A percentile compares a stretch with the other conserved stretches of the same genome.
phyloP scores from a whole-genome alignment of 2,113 vertebrate genomes.

The Catharus bicknelli region DNA sequence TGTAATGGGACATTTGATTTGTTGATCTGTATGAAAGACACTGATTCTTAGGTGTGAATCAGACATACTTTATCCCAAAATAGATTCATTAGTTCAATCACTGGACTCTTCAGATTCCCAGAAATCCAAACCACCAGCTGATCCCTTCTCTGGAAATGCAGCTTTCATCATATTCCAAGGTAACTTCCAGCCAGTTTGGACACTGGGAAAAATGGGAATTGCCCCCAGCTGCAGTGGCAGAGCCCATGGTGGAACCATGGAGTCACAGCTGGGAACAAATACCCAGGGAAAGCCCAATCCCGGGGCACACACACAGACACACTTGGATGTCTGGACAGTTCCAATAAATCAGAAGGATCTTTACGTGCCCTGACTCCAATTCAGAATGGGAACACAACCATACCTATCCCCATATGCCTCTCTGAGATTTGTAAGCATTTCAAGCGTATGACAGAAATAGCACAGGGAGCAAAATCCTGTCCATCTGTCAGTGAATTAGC shows the following conservation, averaged over 20 bases:
- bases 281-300: neutral
- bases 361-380: neutral
- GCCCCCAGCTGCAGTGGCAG: neutral
- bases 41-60: neutral
- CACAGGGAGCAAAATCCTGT: neutral
- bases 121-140: neutral
- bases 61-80: neutral
- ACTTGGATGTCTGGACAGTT: neutral
- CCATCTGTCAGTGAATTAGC: constrained; percentile 44
- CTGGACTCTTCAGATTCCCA: neutral
- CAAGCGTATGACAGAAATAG: constrained; percentile 3
- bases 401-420: neutral
- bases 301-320: accelerated
- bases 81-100: neutral
- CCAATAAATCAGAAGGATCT: neutral
- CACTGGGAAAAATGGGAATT: neutral
- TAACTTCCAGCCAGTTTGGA: neutral
- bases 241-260: neutral
- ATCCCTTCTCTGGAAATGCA: neutral
- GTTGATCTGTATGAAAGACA: neutral
- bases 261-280: neutral
- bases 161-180: neutral
- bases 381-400: neutral
- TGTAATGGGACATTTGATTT: neutral
- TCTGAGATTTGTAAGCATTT: neutral